Evolutionary conservation across 2,888 invertebrate genomes (phyloP), one percentile per base, ranked within the genome.

Genomic region (Sisyra nigra): DNA sequence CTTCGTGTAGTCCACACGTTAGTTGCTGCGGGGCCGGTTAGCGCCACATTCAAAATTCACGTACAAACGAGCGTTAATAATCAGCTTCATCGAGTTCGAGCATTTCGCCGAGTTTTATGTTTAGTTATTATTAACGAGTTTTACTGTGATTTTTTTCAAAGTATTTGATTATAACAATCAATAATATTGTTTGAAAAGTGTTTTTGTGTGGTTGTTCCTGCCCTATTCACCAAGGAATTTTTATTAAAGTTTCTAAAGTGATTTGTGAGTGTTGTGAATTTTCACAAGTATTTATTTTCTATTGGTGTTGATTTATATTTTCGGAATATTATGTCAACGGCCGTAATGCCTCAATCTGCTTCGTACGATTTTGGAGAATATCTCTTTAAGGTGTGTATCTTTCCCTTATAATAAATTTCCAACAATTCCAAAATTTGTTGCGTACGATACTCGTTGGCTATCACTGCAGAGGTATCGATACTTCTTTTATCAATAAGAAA

Each of bases 311-410:
- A 44, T 45, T 43, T 49, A 50, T 65, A 72, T 63, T 60, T 80
- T 80, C 44, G 46, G 42, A 49, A 51, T 66, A 72, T 63, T 60
- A 81, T 80, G 81, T 80, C 80, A 67, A 78, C 81, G 55, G 80
- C 79, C 63, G 78, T 80, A 65, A 80, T 80, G 80, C 74, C 76
- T 66, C 74, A 72, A 66, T 71, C 74, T 66, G 72, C 79, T 59
- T 72, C 77, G 69, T 80, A 76, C 67, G 80, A 80, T 58, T 77
- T 80, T 68, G 76, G 74, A 69, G 80, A 80, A 64, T 71, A 75
- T 65, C 67, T 77, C 57, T 70, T 76, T 62, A 79, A 79, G 78
- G 79, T 79, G 73, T 65, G 49, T 48, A 47, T 42, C n/a, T 24
- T 24, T 24, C 24, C 24, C 24, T 24, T 24, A 5, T 24, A n/a